phyloP scores from a whole-genome alignment of 2,113 vertebrate genomes.

The Cervus canadensis region DNA sequence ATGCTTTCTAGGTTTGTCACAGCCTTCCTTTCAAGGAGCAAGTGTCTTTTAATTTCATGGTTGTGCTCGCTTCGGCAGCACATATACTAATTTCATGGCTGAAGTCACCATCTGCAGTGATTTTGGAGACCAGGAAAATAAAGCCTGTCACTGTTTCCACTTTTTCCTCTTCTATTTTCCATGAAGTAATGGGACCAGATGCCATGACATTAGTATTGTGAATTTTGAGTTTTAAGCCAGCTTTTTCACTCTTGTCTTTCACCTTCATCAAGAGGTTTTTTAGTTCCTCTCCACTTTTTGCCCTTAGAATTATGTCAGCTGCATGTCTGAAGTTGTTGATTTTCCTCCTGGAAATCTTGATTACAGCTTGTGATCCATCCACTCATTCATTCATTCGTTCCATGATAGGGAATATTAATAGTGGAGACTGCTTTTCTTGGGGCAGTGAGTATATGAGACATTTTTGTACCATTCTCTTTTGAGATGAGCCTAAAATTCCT shows the following conservation, averaged over 20 bases:
- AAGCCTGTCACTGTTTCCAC: background rate
- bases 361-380: background rate
- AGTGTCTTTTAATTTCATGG: background rate
- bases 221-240: background rate
- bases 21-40: background rate
- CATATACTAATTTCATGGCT: background rate
- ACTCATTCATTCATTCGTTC: background rate
- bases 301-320: background rate
- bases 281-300: background rate
- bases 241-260: background rate
- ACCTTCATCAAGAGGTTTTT: background rate
- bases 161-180: background rate
- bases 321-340: background rate
- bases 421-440: background rate
- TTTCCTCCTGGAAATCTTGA: background rate
- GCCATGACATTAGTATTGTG: background rate
- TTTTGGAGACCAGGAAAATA: background rate
- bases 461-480: background rate
- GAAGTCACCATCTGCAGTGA: background rate
- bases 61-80: background rate
- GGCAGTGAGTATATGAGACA: background rate
- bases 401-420: background rate
- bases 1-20: background rate
- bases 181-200: background rate
- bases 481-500: background rate